phyloP scores from a whole-genome alignment of 2,113 vertebrate species.

The Ageneiosus marmoratus region DNA sequence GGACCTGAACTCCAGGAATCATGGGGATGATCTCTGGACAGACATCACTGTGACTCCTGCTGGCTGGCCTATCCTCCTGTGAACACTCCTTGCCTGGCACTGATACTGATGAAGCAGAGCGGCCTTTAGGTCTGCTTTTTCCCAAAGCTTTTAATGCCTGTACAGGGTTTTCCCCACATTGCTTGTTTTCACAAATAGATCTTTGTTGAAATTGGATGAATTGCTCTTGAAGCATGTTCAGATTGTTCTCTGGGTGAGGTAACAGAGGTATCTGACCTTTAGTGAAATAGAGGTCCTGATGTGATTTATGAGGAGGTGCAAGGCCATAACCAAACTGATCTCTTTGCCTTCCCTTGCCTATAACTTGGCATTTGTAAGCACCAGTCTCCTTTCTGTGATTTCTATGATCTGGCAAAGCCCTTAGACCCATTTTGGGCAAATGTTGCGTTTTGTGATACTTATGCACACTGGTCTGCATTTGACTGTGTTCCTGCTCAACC shows the following conservation, averaged over 20 bases:
- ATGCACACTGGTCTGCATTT: slow-evolving; percentile 6
- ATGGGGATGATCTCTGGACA: slow-evolving; percentile 65
- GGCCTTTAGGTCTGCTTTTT: slow-evolving; percentile 67
- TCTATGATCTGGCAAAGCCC: slow-evolving; percentile 51
- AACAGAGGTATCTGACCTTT: slow-evolving; percentile 27
- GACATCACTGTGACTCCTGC: slow-evolving; percentile 68
- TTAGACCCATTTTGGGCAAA: slow-evolving; percentile 54
- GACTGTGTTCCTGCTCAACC: slow-evolving; percentile 35
- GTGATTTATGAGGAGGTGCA: neutral
- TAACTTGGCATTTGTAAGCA: slow-evolving; percentile 23
- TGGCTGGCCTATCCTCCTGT: slow-evolving; percentile 67
- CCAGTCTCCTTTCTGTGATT: slow-evolving; percentile 35
- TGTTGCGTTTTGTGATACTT: slow-evolving; percentile 49
- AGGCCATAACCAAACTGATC: slow-evolving; percentile 13
- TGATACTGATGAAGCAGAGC: slow-evolving; percentile 70
- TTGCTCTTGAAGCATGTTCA: slow-evolving; percentile 20
- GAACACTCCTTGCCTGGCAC: slow-evolving; percentile 76
- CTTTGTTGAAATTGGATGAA: slow-evolving; percentile 15
- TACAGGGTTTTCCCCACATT: slow-evolving; percentile 13
- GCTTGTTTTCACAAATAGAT: slow-evolving; percentile 15
- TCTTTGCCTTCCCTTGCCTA: slow-evolving; percentile 7
- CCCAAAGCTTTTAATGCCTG: slow-evolving; percentile 58
- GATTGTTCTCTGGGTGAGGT: slow-evolving; percentile 23
- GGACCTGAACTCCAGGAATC: slow-evolving; percentile 57
- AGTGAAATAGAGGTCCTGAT: neutral